These are phyloP conservation scores for Hippocampus mohnikei DNA, from an alignment of 2,113 vertebrate species.

Conservation along the genomic window DNA sequence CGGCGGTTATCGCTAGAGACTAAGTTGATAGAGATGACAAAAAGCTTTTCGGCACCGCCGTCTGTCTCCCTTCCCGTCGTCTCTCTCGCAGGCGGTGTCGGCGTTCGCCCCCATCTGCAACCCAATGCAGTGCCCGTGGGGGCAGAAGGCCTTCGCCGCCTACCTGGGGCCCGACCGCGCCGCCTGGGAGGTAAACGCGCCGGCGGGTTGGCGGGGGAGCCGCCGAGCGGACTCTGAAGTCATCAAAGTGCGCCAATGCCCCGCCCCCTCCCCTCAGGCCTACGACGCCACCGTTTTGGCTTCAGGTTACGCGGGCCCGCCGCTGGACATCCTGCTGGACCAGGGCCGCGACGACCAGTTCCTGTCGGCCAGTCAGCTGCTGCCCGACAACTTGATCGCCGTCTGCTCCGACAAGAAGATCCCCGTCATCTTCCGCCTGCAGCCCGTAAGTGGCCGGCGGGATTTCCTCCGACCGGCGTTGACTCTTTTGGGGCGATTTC, in stretches of 20 bases:
- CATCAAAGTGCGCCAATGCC: not conserved
- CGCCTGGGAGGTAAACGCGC: constrained; percentile 85
- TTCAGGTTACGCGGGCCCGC: constrained; percentile 77
- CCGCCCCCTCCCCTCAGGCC: constrained; percentile 54
- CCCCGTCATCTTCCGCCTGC: constrained; percentile 88
- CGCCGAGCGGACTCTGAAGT: too few relatives aligned
- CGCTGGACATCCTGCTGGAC: constrained; percentile 90
- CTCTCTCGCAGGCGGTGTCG: constrained; percentile 79
- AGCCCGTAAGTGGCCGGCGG: constrained; percentile 81
- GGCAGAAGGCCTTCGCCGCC: constrained; percentile 88
- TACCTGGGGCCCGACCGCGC: constrained; percentile 85
- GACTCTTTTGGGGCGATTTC: too few relatives aligned
- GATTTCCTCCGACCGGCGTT: too few relatives aligned
- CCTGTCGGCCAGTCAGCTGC: constrained; percentile 84
- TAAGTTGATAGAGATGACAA: too few relatives aligned
- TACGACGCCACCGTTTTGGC: constrained; percentile 87
- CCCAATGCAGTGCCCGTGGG: constrained; percentile 90
- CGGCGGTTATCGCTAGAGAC: too few relatives aligned
- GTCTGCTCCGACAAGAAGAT: constrained; percentile 88
- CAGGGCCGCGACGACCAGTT: constrained; percentile 96
- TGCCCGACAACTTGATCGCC: constrained; percentile 91
- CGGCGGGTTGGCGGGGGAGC: too few relatives aligned
- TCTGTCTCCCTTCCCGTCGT: too few relatives aligned
- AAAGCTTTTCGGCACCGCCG: too few relatives aligned
- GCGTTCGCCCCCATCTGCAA: constrained; percentile 97